Conservation (phyloP, 2,888 invertebrate genomes). For the Drosophila infuscata region DNA sequence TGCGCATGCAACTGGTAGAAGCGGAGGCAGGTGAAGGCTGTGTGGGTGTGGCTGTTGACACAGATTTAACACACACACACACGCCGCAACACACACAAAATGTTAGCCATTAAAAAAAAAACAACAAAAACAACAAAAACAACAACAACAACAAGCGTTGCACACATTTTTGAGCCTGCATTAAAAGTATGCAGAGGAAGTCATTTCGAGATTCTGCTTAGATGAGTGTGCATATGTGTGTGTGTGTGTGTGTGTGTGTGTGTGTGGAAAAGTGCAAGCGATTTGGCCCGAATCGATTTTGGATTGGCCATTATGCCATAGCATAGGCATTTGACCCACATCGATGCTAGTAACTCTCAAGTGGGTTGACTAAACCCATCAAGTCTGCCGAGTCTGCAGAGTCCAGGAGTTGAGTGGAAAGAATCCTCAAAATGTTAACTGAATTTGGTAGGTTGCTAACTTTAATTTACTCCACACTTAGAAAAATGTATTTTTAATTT, state of each 20-base stretch:
- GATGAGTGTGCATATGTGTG: conserved; percentile 9
- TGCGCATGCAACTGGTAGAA: conserved; percentile 68
- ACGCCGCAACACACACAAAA: conserved; percentile 47
- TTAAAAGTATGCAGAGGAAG: conserved; percentile 44
- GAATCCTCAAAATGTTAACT: neutral
- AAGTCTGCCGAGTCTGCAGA: neutral
- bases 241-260: conserved; percentile 10
- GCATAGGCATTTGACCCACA: conserved; percentile 34
- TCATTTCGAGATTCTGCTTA: conserved; percentile 57
- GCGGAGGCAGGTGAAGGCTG: conserved; percentile 7
- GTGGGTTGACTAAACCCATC: conserved; percentile 31
- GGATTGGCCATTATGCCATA: conserved; percentile 68
- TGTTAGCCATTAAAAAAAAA: conserved; percentile 67
- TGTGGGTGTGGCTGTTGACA: conserved; percentile 64
- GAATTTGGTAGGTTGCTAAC: conserved; percentile 13
- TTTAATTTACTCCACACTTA: neutral
- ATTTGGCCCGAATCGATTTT: conserved; percentile 75
- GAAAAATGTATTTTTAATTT: neutral
- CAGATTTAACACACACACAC: conserved; percentile 59
- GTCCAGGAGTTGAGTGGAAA: neutral
- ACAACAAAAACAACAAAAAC: conserved; percentile 25
- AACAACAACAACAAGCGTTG: conserved; percentile 50
- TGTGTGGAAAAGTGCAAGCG: conserved; percentile 57
- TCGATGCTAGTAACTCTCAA: conserved; percentile 10
- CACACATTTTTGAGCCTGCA: conserved; percentile 65